Evolutionary conservation across 2,888 invertebrate genomes (phyloP).

Genomic region (Archips xylosteana): DNA sequence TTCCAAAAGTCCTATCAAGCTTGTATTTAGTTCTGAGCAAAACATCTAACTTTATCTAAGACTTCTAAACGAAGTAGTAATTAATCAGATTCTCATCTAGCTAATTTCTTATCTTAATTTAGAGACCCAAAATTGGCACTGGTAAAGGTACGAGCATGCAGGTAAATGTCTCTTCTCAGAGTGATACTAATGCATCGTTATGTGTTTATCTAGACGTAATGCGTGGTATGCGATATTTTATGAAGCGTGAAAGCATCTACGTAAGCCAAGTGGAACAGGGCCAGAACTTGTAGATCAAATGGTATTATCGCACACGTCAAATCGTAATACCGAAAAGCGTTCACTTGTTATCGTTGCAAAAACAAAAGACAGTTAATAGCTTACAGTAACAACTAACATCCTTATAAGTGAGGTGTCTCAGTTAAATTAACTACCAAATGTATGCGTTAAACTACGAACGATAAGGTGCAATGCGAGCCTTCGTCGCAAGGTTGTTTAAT

Average conservation of each 20-base stretch:
- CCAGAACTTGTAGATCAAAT: conserved; percentile 51
- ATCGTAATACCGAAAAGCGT: conserved; percentile 10
- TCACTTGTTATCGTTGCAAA: not conserved
- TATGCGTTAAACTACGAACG: conserved; percentile 43
- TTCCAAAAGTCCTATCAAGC: not conserved
- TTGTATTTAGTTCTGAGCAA: not conserved
- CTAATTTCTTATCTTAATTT: conserved; percentile 7
- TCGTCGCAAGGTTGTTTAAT: conserved; percentile 57
- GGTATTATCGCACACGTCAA: conserved; percentile 27
- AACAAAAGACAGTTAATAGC: not conserved
- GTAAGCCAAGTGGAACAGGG: conserved; percentile 59
- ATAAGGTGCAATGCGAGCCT: conserved; percentile 54
- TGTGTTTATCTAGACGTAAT: conserved; percentile 22
- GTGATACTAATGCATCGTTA: conserved; percentile 11
- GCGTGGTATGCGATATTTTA: conserved; percentile 23
- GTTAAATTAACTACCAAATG: not conserved
- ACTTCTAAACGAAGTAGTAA: not conserved
- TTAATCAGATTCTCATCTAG: not conserved
- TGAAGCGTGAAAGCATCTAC: conserved; percentile 38
- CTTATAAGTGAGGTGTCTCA: not conserved
- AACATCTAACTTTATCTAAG: not conserved
- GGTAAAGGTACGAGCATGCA: not conserved
- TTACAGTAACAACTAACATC: not conserved
- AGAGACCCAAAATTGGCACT: conserved; percentile 10
- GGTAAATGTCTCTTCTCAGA: conserved; percentile 28